A percentile compares a stretch with the other conserved stretches of the same genome.
Evolutionary conservation across 1,140 invertebrate genomes (phyloP).

Genomic region (Gyrodactylus bullatarudis): DNA sequence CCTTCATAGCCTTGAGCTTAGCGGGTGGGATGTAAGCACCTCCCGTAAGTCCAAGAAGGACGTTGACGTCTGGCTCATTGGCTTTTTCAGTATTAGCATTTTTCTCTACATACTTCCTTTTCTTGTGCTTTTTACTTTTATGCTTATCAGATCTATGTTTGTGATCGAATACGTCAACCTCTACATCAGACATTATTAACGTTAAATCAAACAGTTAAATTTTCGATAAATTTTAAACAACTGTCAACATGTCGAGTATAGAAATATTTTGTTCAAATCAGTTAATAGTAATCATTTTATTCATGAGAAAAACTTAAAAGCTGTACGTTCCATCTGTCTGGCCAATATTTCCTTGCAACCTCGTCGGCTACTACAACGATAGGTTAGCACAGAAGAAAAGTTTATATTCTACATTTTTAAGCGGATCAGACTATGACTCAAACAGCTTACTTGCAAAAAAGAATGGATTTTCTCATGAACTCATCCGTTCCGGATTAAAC

Average conservation of each 20-base stretch:
- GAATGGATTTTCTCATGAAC: neutral
- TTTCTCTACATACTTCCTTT: neutral
- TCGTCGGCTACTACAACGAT: neutral
- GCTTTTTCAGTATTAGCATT: neutral
- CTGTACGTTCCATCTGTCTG: neutral
- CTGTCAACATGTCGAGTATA: too few relatives aligned
- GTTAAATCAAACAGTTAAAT: too few relatives aligned
- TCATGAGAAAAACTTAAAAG: neutral
- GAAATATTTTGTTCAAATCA: too few relatives aligned
- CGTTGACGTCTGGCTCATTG: slow-evolving; percentile 5
- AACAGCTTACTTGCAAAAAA: neutral
- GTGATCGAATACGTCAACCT: too few relatives aligned
- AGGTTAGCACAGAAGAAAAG: neutral
- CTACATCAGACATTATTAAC: too few relatives aligned
- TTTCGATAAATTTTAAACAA: too few relatives aligned
- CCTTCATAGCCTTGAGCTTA: slow-evolving; percentile 63
- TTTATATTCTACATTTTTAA: neutral
- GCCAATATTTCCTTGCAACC: neutral
- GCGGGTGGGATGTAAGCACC: slow-evolving; percentile 94
- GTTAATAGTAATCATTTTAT: too few relatives aligned
- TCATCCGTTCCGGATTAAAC: neutral
- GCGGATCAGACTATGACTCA: too few relatives aligned
- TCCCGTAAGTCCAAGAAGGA: slow-evolving; percentile 45
- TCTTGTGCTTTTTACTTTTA: neutral
- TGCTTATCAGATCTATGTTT: neutral